Evolutionary conservation across 2,113 vertebrate genomes (phyloP).

Genomic region (Cyrtonyx montezumae): DNA sequence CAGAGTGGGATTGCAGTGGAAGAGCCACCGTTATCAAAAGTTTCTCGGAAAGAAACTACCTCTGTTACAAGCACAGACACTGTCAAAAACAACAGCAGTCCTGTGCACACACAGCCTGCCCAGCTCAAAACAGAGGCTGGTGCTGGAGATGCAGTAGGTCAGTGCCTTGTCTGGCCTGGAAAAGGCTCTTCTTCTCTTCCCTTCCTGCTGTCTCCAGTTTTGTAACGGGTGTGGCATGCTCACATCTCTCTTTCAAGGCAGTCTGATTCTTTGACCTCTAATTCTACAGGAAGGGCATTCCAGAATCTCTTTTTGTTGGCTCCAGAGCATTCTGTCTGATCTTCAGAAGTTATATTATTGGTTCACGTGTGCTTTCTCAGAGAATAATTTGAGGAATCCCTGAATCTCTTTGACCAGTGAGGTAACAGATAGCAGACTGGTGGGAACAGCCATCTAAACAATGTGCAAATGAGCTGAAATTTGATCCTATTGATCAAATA

Average conservation of each 20-base stretch:
- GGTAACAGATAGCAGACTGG: not conserved
- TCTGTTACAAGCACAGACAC: slow-evolving; percentile 82
- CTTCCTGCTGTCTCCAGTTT: not conserved
- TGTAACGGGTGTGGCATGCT: not conserved
- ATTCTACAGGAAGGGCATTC: not conserved
- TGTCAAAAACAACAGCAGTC: slow-evolving; percentile 88
- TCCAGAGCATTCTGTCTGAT: not conserved
- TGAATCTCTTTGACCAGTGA: not conserved
- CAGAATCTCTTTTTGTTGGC: not conserved
- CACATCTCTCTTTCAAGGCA: not conserved
- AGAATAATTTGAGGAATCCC: not conserved
- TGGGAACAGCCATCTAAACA: not conserved
- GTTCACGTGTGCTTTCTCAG: not conserved
- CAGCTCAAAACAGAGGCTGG: slow-evolving; percentile 77
- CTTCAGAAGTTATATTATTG: not conserved
- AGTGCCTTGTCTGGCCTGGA: slow-evolving; percentile 43
- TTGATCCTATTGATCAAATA: not conserved
- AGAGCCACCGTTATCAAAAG: slow-evolving; percentile 89
- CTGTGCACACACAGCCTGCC: slow-evolving; percentile 80
- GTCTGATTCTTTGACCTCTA: not conserved
- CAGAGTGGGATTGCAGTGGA: slow-evolving; percentile 88
- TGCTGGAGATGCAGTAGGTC: slow-evolving; percentile 80
- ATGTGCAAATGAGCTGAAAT: not conserved
- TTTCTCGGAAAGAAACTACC: slow-evolving; percentile 89
- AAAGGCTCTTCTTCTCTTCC: not conserved